Evolutionary conservation across 1,140 invertebrate genomes (phyloP).

Genomic region (Drosophila nasuta): DNA sequence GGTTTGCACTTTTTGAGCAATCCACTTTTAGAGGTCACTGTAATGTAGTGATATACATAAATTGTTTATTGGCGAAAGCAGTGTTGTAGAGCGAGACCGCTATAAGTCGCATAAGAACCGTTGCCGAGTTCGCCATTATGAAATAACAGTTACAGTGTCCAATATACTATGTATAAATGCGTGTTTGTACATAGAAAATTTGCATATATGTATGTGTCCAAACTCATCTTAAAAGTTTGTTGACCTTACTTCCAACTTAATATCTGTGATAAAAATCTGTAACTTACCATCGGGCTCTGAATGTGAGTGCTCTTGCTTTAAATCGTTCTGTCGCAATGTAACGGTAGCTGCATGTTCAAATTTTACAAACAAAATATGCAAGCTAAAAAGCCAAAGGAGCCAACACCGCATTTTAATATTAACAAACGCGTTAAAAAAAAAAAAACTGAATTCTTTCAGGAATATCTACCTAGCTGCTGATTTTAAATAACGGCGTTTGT

Average conservation of each 20-base stretch:
- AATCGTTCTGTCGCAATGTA: conserved; percentile 55
- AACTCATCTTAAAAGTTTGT: not conserved
- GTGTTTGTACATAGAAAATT: not conserved
- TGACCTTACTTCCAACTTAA: not conserved
- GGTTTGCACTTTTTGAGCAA: conserved; percentile 71
- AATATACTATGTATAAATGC: not conserved
- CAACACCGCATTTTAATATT: conserved; percentile 4
- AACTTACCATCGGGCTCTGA: conserved; percentile 20
- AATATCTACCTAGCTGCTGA: not conserved
- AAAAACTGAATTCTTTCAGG: not conserved
- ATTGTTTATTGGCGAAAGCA: not conserved
- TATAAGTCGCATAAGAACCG: conserved; percentile 6
- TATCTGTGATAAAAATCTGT: not conserved
- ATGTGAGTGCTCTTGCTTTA: conserved; percentile 16
- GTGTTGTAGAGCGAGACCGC: conserved; percentile 20
- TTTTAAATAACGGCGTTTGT: conserved; percentile 26
- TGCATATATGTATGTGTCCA: no score
- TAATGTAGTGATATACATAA: not conserved
- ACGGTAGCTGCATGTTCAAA: conserved; percentile 23
- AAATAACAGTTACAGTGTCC: not conserved
- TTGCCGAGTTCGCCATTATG: conserved; percentile 14
- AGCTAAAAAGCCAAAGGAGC: conserved; percentile 17
- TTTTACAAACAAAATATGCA: conserved; percentile 16
- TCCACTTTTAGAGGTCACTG: conserved; percentile 39
- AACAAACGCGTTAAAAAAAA: no score